Conservation (phyloP, 2,797 vertebrate genomes). For the Mionectes olivaceus region DNA sequence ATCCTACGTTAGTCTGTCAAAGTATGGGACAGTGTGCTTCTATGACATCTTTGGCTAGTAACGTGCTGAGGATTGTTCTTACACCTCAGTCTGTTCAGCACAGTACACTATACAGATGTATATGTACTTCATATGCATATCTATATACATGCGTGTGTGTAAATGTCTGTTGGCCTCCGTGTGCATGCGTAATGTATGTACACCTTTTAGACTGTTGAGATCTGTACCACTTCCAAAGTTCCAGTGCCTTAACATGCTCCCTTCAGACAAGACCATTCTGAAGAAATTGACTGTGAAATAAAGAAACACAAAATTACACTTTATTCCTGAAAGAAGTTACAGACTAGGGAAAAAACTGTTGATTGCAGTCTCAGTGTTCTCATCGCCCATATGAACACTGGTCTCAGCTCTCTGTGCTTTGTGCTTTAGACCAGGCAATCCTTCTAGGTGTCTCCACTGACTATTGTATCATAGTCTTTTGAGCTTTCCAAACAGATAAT, state of each 20-base stretch:
- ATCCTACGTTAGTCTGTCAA: background rate
- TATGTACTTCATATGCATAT: background rate
- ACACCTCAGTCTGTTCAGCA: background rate
- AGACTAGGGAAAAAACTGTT: background rate
- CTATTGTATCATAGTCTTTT: background rate
- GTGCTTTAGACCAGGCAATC: background rate
- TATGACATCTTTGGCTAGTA: background rate
- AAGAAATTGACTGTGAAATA: constrained; percentile 63
- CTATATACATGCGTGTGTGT: background rate
- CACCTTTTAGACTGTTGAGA: background rate
- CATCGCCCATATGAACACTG: background rate
- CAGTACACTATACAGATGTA: background rate
- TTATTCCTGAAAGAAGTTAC: constrained; percentile 19
- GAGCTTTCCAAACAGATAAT: background rate
- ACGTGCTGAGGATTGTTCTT: background rate
- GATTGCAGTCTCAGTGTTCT: background rate
- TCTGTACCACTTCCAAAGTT: background rate
- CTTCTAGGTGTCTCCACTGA: background rate
- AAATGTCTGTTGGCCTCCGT: background rate
- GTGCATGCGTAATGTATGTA: background rate
- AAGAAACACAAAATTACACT: constrained; percentile 28
- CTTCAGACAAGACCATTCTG: constrained; percentile 13
- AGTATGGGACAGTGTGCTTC: background rate
- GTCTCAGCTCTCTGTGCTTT: background rate
- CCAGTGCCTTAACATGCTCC: background rate